phyloP scores from a whole-genome alignment of 2,888 invertebrate species.

The Amphipoea lucens region DNA sequence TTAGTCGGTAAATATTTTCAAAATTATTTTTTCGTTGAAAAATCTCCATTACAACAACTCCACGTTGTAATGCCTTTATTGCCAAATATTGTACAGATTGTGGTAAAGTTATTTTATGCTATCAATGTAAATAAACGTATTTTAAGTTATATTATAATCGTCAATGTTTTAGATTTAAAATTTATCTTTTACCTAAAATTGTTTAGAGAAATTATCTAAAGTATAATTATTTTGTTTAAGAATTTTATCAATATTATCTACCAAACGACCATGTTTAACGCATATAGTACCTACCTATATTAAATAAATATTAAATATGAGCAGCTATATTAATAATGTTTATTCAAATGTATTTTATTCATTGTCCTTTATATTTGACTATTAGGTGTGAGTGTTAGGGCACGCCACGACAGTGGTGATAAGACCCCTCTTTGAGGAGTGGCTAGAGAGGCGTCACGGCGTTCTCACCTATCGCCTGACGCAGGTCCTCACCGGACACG shows the following conservation, averaged over 20 bases:
- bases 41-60: constrained; percentile 58
- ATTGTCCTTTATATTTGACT: constrained; percentile 63
- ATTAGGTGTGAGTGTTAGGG: constrained; percentile 77
- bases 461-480: no score
- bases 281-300: constrained; percentile 51
- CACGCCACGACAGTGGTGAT: no score
- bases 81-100: constrained; percentile 78
- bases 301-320: constrained; percentile 55
- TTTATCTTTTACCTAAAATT: constrained; percentile 47
- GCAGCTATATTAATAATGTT: constrained; percentile 62
- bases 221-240: constrained; percentile 53
- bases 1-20: constrained; percentile 65
- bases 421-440: no score
- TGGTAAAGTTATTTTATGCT: constrained; percentile 71
- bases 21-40: constrained; percentile 64
- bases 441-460: no score
- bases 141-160: constrained; percentile 59
- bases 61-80: constrained; percentile 67
- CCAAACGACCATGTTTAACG: constrained; percentile 64
- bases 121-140: constrained; percentile 76
- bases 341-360: constrained; percentile 66
- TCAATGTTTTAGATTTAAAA: constrained; percentile 55
- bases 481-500: no score
- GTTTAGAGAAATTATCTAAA: constrained; percentile 42
- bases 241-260: constrained; percentile 56